Conservation (phyloP, 2,797 vertebrate genomes). For the Labeo calbasu region DNA sequence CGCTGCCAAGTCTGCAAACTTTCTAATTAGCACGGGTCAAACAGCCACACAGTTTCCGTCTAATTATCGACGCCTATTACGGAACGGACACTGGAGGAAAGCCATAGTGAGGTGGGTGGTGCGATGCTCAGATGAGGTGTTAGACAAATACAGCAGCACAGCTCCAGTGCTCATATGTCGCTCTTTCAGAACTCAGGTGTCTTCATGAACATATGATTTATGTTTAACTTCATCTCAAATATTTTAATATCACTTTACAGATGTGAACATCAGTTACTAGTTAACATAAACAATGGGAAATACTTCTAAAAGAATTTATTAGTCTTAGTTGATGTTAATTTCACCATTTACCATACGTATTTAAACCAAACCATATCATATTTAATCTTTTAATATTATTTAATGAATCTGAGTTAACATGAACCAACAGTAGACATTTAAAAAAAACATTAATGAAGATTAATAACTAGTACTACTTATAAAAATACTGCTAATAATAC, state of each 20-base stretch:
- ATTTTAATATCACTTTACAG: not conserved
- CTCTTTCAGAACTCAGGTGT: not conserved
- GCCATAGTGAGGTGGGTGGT: constrained; percentile 55
- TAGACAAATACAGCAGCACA: not conserved
- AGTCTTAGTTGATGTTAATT: not conserved
- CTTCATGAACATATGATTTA: not conserved
- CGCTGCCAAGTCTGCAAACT: constrained; percentile 81
- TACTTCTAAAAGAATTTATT: not conserved
- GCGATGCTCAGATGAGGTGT: not conserved
- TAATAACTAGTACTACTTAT: not conserved
- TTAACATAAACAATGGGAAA: not conserved
- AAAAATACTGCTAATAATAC: not conserved
- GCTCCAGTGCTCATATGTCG: not conserved
- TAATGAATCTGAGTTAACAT: not conserved
- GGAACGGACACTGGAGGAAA: constrained; percentile 69
- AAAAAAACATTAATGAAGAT: not conserved
- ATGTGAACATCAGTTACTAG: not conserved
- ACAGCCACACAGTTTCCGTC: constrained; percentile 77
- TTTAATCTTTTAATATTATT: not conserved
- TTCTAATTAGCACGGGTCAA: constrained; percentile 85
- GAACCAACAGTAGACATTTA: not conserved
- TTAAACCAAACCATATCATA: not conserved
- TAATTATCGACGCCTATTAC: constrained; percentile 79
- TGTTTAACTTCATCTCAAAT: not conserved
- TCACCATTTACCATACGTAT: not conserved